Base-by-base conservation (phyloP, 2,888 invertebrate species). In the Orgyia antiqua region DNA sequence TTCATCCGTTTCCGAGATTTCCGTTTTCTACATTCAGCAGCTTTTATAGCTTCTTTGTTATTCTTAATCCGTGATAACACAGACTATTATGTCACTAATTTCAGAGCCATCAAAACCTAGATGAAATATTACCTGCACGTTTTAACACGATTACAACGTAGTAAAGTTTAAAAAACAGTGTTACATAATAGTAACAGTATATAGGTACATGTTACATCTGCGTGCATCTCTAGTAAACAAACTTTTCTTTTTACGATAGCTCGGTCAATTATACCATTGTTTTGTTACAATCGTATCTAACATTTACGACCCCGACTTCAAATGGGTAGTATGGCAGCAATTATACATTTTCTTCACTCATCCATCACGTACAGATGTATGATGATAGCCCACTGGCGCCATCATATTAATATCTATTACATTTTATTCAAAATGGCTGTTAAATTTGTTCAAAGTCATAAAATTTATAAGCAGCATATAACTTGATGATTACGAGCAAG, bases 251-350 rank as follows among this genome's bases (percentile, higher is more conserved):
- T 29, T 25, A 29, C 26, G 25, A 32, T 19, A 24, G 17, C 24
- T 13, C 31, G 31, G 21, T 26, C 29, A 18, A 36, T 36, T 29
- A 36, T 7, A 24, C 26, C n/a, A 36, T 36, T 36, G 31, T 36
- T 36, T 36, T 36, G 21, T 31, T 36, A 29, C 31, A 36, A 32
- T 31, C 31, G 31, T 36, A 36, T 23, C 36, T 36, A 36, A 29
- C 29, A 25, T 31, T 36, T 29, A 36, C 28, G 17, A 23, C 18
- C 24, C 10, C 24, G 27, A 17, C 23, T 10, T 21, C 11, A 26
- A 21, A 31, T 29, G 36, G 25, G 21, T 35, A 35, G 35, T 32
- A 31, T 31, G 27, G 24, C 17, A 32, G 24, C 36, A 36, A 36
- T 36, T 36, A 36, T 13, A 17, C 36, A 36, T 36, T 36, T 31